phyloP scores from a whole-genome alignment of 2,113 vertebrate genomes.

The Myotis brandtii region DNA sequence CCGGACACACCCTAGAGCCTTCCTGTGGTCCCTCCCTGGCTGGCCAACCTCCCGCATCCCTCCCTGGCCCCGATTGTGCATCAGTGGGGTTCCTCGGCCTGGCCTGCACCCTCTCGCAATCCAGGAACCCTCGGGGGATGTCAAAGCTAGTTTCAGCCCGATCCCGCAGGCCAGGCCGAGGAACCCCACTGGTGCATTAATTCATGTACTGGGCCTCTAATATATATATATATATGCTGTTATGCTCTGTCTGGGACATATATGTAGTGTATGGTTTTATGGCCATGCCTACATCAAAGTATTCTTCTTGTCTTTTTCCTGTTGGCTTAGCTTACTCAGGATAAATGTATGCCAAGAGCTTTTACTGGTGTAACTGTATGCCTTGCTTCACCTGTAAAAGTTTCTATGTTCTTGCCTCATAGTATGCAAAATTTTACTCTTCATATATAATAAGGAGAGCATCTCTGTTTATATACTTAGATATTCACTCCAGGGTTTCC shows the following conservation, averaged over 20 bases:
- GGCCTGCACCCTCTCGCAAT: too few relatives aligned
- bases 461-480: neutral
- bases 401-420: neutral
- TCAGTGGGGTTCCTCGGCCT: too few relatives aligned
- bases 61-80: too few relatives aligned
- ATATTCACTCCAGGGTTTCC: neutral
- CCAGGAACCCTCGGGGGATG: too few relatives aligned
- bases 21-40: too few relatives aligned
- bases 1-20: too few relatives aligned
- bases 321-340: neutral
- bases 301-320: slow-evolving; percentile 41
- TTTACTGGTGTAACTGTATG: neutral
- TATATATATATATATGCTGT: neutral
- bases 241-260: neutral
- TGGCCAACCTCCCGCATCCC: too few relatives aligned
- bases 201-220: too few relatives aligned
- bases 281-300: neutral
- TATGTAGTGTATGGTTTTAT: neutral
- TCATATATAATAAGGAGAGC: neutral
- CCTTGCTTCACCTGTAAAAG: neutral
- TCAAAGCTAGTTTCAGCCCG: too few relatives aligned
- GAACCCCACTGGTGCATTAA: too few relatives aligned
- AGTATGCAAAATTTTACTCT: neutral
- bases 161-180: too few relatives aligned
- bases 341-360: neutral